Evolutionary conservation across 2,113 vertebrate genomes (phyloP).

Genomic region (Genyomyrus donnyi): DNA sequence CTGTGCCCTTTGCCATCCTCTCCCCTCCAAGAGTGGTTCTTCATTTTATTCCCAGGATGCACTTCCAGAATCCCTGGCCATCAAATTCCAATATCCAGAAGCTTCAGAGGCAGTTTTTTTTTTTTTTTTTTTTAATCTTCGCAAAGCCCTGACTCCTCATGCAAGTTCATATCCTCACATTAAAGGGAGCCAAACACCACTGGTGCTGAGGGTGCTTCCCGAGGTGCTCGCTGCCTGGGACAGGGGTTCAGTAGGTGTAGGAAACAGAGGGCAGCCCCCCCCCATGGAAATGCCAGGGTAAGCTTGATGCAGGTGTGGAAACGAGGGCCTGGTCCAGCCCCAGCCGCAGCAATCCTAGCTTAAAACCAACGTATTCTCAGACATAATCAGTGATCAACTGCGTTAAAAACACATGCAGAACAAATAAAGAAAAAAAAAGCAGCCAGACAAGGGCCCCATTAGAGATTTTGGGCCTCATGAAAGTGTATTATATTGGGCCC

Average conservation of each 20-base stretch:
- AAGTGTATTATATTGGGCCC: neutral
- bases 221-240: constrained; percentile 17
- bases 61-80: neutral
- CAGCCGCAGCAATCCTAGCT: neutral
- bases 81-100: neutral
- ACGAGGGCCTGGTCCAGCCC: constrained; percentile 20
- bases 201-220: constrained; percentile 15
- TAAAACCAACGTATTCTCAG: neutral
- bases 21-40: neutral
- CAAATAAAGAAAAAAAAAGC: neutral
- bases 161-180: neutral
- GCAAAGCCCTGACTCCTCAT: neutral
- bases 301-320: constrained; percentile 45
- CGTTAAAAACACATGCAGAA: neutral
- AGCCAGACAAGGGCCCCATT: neutral
- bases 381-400: neutral
- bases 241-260: constrained; percentile 34
- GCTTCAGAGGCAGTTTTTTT: neutral
- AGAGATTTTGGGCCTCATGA: neutral
- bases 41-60: neutral
- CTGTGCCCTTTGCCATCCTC: neutral
- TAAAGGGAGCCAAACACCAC: neutral
- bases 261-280: constrained; percentile 31
- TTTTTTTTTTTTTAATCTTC: neutral
- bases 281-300: constrained; percentile 35